These are phyloP conservation scores for Chromis chromis DNA, from an alignment of 2,797 vertebrate genomes.

Conservation along the genomic window DNA sequence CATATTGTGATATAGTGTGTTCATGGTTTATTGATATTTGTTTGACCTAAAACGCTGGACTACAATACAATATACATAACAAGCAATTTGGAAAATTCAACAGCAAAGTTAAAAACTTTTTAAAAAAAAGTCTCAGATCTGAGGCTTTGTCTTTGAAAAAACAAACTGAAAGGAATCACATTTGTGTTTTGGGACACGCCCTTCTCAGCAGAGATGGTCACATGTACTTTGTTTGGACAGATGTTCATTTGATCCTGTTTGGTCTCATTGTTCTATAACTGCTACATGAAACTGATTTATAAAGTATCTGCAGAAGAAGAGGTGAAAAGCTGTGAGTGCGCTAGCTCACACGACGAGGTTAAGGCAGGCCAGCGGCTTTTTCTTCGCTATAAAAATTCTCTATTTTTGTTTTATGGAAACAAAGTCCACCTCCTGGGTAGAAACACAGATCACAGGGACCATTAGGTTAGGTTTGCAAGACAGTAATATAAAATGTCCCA, in stretches of 20 bases:
- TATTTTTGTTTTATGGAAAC: conserved; percentile 50
- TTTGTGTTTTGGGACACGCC: conserved; percentile 12
- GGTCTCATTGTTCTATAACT: neutral
- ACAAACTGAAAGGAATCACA: neutral
- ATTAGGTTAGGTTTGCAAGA: too few species aligned
- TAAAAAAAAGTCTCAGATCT: conserved; percentile 5
- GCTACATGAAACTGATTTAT: neutral
- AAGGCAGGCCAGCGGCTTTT: neutral
- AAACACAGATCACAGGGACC: conserved; percentile 1
- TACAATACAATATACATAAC: neutral
- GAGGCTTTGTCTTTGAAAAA: neutral
- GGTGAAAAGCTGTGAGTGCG: neutral
- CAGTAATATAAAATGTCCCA: too few species aligned
- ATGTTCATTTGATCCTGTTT: conserved; percentile 23
- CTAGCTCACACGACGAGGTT: neutral
- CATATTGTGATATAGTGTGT: too few species aligned
- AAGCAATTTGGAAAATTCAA: neutral
- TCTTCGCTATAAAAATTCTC: conserved; percentile 14
- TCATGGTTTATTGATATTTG: neutral
- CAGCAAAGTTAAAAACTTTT: conserved; percentile 11
- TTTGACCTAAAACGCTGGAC: neutral
- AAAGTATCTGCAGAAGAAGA: neutral
- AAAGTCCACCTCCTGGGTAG: conserved; percentile 39
- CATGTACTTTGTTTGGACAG: neutral
- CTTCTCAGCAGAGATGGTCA: conserved; percentile 17